Conservation (phyloP, 2,113 vertebrate species). For the Strigops habroptila region DNA sequence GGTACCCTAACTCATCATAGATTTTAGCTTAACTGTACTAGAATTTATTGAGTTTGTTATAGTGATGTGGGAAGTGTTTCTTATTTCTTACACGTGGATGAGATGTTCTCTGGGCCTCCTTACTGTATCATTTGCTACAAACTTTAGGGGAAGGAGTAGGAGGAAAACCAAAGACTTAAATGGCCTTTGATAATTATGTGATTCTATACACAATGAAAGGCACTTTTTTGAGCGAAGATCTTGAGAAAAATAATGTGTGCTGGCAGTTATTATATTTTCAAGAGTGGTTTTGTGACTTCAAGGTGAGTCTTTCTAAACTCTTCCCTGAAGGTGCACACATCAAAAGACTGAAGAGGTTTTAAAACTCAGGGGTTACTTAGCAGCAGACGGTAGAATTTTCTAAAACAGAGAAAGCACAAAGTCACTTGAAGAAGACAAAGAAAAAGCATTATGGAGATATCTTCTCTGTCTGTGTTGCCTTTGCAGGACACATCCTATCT, state of each 20-base stretch:
- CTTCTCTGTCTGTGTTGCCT: neutral
- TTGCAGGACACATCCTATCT: neutral
- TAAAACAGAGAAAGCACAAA: neutral
- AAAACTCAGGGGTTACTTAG: neutral
- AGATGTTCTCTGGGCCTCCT: neutral
- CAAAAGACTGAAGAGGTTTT: neutral
- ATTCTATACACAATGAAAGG: neutral
- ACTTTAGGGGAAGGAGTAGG: neutral
- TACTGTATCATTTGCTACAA: neutral
- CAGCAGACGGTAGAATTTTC: neutral
- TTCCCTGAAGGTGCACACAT: neutral
- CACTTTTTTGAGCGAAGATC: neutral
- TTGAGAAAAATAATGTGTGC: neutral
- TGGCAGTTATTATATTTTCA: neutral
- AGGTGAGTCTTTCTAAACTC: neutral
- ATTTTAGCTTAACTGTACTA: neutral
- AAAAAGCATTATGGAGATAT: neutral
- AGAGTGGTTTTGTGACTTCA: neutral
- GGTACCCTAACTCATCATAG: neutral
- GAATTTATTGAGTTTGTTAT: neutral
- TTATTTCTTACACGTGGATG: neutral
- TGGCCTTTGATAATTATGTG: neutral
- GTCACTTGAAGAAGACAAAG: neutral
- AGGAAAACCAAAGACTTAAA: neutral
- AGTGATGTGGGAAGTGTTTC: neutral